These are phyloP conservation scores for Chionoecetes opilio DNA, from an alignment of 1,140 invertebrate genomes.

Conservation along the genomic window DNA sequence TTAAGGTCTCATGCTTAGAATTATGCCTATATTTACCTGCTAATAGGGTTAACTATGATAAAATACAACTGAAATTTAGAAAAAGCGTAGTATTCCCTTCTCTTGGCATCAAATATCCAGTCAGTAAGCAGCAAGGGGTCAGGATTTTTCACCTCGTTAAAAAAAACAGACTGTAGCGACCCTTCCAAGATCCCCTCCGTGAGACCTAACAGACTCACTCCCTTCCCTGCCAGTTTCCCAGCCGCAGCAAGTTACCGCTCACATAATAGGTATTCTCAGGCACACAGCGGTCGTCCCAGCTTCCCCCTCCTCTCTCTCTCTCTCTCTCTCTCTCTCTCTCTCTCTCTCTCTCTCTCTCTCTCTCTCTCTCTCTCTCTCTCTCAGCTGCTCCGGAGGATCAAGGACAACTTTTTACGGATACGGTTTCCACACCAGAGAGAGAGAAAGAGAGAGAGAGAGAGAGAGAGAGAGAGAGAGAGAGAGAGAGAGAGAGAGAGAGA, in stretches of 20 bases:
- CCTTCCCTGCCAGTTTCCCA: not conserved
- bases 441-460: not conserved
- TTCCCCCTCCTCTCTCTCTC: not conserved
- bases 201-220: not conserved
- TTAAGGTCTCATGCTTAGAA: too few species aligned
- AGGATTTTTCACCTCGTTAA: too few species aligned
- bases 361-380: not conserved
- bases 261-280: not conserved
- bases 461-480: not conserved
- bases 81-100: too few species aligned
- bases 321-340: not conserved
- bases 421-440: not conserved
- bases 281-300: not conserved
- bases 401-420: conserved; percentile 29
- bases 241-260: not conserved
- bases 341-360: not conserved
- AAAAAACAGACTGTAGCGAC: too few species aligned
- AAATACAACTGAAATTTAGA: too few species aligned
- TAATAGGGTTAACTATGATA: too few species aligned
- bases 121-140: too few species aligned
- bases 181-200: not conserved
- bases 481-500: too few species aligned
- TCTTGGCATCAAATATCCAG: too few species aligned
- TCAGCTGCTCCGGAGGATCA: not conserved
- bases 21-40: too few species aligned